phyloP scores from a whole-genome alignment of 2,888 invertebrate species.

The Chloroclystis v-ata region DNA sequence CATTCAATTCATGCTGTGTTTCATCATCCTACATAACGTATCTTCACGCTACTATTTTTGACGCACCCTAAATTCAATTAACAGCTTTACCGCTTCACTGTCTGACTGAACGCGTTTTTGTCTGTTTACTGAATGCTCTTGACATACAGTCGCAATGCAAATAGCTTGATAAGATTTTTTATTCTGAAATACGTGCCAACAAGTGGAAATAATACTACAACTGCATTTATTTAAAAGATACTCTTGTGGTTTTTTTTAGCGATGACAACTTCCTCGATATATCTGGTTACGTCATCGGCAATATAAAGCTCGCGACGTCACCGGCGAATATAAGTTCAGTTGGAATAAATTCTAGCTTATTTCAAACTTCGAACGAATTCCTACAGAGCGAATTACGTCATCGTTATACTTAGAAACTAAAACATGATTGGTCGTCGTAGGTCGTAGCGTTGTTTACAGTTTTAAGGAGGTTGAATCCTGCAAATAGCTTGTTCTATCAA shows the following conservation, averaged over 20 bases:
- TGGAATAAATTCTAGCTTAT: constrained; percentile 6
- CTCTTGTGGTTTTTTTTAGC: constrained; percentile 20
- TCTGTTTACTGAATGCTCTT: neutral
- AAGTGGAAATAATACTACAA: constrained; percentile 36
- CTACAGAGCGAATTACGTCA: neutral
- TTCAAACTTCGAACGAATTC: constrained; percentile 1
- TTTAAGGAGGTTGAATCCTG: constrained; percentile 5
- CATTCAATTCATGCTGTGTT: neutral
- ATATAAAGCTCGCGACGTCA: constrained; percentile 26
- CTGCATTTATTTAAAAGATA: constrained; percentile 22
- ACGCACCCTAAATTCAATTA: constrained; percentile 6
- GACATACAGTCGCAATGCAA: neutral
- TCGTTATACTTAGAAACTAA: neutral
- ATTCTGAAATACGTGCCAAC: neutral
- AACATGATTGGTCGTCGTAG: neutral
- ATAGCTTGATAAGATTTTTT: neutral
- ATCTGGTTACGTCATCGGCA: constrained; percentile 25
- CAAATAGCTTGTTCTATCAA: constrained; percentile 13
- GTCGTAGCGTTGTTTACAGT: neutral
- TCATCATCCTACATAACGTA: neutral
- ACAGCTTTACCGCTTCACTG: neutral
- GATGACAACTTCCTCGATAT: constrained; percentile 38
- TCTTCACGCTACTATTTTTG: constrained; percentile 2
- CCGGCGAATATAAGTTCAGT: constrained; percentile 11
- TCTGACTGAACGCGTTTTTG: neutral